These are phyloP conservation scores for Platyrinchus mystaceus DNA, from an alignment of 2,797 vertebrate genomes.

Conservation along the genomic window DNA sequence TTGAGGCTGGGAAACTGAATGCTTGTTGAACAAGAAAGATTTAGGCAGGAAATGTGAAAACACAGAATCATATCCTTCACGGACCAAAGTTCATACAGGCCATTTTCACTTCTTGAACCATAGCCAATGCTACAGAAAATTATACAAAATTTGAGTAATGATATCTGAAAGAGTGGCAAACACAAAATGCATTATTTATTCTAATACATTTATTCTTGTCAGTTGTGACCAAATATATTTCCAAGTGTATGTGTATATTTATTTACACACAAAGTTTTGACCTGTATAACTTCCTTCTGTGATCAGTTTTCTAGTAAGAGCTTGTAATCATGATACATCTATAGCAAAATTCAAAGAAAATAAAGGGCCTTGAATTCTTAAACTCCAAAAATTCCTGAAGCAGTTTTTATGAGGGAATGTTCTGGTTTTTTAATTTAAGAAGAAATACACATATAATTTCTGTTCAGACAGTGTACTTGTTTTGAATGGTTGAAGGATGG, in stretches of 20 bases:
- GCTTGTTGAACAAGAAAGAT: neutral
- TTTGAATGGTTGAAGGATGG: neutral
- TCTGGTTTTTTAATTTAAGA: neutral
- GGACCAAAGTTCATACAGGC: neutral
- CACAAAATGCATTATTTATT: neutral
- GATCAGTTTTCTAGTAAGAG: neutral
- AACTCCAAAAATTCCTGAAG: neutral
- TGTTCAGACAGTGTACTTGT: neutral
- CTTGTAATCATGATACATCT: neutral
- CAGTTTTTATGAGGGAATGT: neutral
- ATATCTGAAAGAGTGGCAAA: neutral
- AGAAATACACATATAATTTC: neutral
- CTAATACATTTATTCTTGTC: neutral
- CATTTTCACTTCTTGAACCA: neutral
- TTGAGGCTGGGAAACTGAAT: neutral
- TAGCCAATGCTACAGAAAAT: neutral
- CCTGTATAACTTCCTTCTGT: neutral
- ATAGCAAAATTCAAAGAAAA: neutral
- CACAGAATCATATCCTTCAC: neutral
- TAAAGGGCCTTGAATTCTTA: neutral
- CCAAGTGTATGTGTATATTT: neutral
- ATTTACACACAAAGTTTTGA: neutral
- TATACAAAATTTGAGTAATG: neutral
- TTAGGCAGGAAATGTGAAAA: slow-evolving; percentile 10
- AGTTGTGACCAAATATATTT: neutral